These are phyloP conservation scores for Pollenia labialis DNA, from an alignment of 2,888 invertebrate genomes.

Conservation along the genomic window DNA sequence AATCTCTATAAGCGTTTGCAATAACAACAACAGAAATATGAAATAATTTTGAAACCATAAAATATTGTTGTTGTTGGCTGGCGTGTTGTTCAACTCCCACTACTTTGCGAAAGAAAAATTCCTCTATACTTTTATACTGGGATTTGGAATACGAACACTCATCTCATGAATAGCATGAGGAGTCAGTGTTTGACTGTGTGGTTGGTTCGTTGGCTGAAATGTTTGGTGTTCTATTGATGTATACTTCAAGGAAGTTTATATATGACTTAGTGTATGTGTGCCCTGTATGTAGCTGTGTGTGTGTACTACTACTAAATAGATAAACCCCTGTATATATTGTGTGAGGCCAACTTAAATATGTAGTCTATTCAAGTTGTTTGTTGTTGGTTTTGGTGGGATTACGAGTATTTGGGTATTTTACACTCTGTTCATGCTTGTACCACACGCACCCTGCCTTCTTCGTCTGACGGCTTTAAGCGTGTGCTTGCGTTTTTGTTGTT, in stretches of 20 bases:
- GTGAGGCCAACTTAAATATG: constrained; percentile 41
- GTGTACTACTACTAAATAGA: constrained; percentile 23
- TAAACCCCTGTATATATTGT: constrained; percentile 5
- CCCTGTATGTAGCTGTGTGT: neutral
- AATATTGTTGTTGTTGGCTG: constrained; percentile 18
- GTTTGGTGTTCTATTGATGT: constrained; percentile 32
- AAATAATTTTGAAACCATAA: constrained; percentile 44
- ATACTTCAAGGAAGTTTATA: constrained; percentile 19
- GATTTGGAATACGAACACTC: neutral
- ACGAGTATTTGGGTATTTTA: constrained; percentile 67
- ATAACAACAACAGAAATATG: constrained; percentile 42
- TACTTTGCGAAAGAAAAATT: constrained; percentile 46
- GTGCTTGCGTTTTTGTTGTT: constrained; percentile 30
- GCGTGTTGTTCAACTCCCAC: constrained; percentile 29
- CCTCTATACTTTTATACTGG: constrained; percentile 40
- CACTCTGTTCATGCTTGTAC: constrained; percentile 53
- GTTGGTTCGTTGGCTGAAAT: neutral
- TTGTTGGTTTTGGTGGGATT: constrained; percentile 65
- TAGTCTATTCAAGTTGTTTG: constrained; percentile 59
- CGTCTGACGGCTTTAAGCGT: neutral
- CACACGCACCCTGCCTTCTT: constrained; percentile 27
- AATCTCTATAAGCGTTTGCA: constrained; percentile 67
- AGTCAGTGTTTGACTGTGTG: constrained; percentile 16
- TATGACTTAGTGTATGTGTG: neutral
- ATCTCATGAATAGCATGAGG: constrained; percentile 4